Base-by-base conservation (phyloP, 2,797 vertebrate species). In the Alfaro cultratus region DNA sequence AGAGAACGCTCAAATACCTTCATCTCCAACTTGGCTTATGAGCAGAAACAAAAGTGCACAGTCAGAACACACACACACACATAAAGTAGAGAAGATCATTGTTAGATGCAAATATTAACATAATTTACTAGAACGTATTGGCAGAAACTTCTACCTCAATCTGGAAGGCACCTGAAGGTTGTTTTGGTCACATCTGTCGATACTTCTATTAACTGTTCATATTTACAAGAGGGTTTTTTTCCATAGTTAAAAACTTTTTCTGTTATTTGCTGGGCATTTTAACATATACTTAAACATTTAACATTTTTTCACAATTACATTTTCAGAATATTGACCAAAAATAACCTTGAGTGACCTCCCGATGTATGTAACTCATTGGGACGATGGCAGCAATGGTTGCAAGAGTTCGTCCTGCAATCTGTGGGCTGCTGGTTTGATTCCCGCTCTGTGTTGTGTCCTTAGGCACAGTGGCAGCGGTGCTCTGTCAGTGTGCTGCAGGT, bases 1-100 rank as follows among this genome's bases (percentile, higher is more conserved):
- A 47, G 18, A 76, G 47, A 67, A 75, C 49, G 68, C 18, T 29
- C 36, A 55, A 80, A 70, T 68, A n/a, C 34, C 70, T 77, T 53
- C 21, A 46, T 12, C 41, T 21, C 46, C 46, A 60, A 46, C 29
- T 72, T 29, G 15, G 1, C 13, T 6, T 34, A 26, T 11, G 12
- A 18, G 51, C 21, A 36, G 26, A 71, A 13, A 46, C 5, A 70
- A 43, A 41, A 41, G 11, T 68, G 10, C 23, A 26, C 39, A 68
- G 67, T 43, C 26, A 29, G 4, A 26, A 43, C 21, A 51, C 18
- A 8, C 47, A 49, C 21, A 8, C 49, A 51, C 49, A 51, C 47
- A 49, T 6, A 49, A 3, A 70, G 5, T 43, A 43, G 8, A 70
- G 43, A 70, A 11, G 4, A 34, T 31, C 21, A 13, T 39, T 68